phyloP scores from a whole-genome alignment of 1,140 invertebrate genomes.

The Bombus turneri region DNA sequence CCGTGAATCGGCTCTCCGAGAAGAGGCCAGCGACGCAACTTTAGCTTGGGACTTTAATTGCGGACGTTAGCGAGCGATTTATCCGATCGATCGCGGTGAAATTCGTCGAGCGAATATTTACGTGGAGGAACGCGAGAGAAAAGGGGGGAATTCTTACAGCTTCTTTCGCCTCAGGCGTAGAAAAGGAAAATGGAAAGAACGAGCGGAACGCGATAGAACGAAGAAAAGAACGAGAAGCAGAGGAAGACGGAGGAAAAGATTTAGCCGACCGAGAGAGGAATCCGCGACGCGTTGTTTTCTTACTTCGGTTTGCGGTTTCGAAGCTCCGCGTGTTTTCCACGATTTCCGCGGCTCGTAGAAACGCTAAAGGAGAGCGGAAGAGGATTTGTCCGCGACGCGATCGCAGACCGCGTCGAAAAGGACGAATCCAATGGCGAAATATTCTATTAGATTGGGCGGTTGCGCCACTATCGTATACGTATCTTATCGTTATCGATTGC shows the following conservation, averaged over 20 bases:
- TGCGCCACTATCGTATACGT: no score
- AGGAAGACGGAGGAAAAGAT: conserved; percentile 4
- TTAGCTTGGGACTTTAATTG: neutral
- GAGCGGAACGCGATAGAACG: neutral
- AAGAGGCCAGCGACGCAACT: neutral
- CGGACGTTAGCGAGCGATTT: no score
- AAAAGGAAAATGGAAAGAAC: no score
- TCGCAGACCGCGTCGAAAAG: neutral
- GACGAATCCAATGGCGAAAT: neutral
- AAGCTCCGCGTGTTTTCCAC: conserved; percentile 5
- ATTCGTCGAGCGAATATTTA: no score
- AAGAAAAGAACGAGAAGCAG: neutral
- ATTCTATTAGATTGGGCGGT: neutral
- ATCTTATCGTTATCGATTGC: no score
- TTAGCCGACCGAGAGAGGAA: neutral
- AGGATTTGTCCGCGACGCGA: neutral
- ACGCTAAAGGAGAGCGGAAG: neutral
- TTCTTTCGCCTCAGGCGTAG: no score
- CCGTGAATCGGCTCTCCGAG: neutral
- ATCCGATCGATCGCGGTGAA: no score
- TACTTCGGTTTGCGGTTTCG: conserved; percentile 16
- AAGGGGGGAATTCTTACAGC: no score
- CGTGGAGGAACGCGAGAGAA: no score
- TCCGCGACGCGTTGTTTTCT: neutral
- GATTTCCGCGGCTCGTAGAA: neutral